Evolutionary conservation across 2,113 vertebrate genomes (phyloP), one percentile per base, ranked within the genome.

Genomic region (Varanus komodoensis): DNA sequence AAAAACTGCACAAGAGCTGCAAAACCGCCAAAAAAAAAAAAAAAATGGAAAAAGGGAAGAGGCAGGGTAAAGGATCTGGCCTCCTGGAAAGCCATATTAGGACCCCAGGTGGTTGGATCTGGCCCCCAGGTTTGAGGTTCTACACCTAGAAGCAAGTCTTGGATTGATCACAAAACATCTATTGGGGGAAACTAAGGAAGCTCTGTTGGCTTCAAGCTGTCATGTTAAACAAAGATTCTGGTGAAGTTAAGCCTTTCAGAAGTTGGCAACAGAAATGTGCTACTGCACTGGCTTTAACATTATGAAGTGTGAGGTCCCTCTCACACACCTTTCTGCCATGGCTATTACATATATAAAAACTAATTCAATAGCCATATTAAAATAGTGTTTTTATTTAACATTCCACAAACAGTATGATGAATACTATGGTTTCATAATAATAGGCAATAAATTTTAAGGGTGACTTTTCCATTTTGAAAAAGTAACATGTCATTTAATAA

Each of bases 191-290:
- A 77, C 71, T 52, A 85, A n/a, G 4, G 73, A 74, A 86, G 50
- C 32, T 86, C 48, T 9, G 52, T 2, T 77, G 77, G 34, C 73
- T 77, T 77, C 73, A 75, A 64, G 25, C 23, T 4, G 6, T 77
- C 32, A 67, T 29, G 57, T 6, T 67, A 64, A 67, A 78, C 52
- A 77, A 61, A 86, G 32, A 57, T n/a, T 69, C 44, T 11, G 29
- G 29, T 32, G 73, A 0, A 0, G 57, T 0, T 71, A n/a, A 82
- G 81, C 6, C 34, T 1, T 80, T 69, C 0, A 0, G 69, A 79
- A 38, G 21, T 0, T 81, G 29, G 87, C 64, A 68, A 88, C 44
- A 67, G 50, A 52, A 14, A 17, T 50, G n/a, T 80, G 61, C 32
- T 69, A 23, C 38, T 15, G 44, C 77, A 92, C 9, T 0, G 1